Conservation (phyloP, 2,797 vertebrate species). For the Hoplostethus atlanticus region DNA sequence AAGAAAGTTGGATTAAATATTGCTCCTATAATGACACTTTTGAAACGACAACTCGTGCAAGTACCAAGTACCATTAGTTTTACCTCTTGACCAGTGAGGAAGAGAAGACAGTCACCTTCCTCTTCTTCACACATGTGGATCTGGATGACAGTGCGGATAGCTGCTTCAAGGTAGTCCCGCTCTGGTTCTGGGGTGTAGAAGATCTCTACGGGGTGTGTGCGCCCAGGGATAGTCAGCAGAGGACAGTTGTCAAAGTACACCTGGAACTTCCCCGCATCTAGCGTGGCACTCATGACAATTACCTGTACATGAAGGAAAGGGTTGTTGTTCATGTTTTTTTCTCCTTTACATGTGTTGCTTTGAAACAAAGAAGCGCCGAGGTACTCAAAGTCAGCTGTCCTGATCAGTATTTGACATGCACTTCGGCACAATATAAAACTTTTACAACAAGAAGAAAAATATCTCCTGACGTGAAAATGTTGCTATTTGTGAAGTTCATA, state of each 20-base stretch:
- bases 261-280: conserved; percentile 99
- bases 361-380: neutral
- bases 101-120: conserved; percentile 96
- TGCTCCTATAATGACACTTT: no score
- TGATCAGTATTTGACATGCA: no score
- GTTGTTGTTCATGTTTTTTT: neutral
- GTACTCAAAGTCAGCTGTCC: no score
- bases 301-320: conserved; percentile 81
- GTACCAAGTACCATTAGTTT: neutral
- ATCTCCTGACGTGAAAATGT: no score
- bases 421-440: no score
- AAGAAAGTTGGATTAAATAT: conserved; percentile 7
- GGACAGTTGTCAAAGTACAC: conserved; percentile 99
- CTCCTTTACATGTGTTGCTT: neutral
- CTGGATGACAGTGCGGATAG: conserved; percentile 98
- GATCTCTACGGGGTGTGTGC: conserved; percentile 99
- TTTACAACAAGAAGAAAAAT: no score
- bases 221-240: conserved; percentile 96
- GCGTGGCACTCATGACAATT: conserved; percentile 98
- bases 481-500: no score
- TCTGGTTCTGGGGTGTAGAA: conserved; percentile 99
- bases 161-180: conserved; percentile 97
- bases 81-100: conserved; percentile 99
- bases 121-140: conserved; percentile 99
- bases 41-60: neutral